Conservation (phyloP, 1,140 invertebrate species). For the Papilio xuthus region DNA sequence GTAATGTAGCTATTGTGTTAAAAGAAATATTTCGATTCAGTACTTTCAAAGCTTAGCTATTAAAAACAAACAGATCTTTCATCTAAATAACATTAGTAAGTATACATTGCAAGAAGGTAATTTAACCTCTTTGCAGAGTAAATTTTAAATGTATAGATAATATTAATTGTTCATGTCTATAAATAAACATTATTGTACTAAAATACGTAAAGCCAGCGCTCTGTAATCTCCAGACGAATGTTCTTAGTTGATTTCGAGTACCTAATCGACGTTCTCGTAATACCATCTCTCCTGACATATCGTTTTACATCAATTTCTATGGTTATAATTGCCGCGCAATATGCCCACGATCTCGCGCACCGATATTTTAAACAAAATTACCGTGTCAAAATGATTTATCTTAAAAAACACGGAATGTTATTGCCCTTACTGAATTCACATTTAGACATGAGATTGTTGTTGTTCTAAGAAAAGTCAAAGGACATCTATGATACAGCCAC, state of each 20-base stretch:
- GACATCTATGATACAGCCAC: background rate
- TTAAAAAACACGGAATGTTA: slow-evolving; percentile 33
- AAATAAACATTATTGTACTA: slow-evolving; percentile 1
- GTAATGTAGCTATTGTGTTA: background rate
- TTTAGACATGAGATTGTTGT: background rate
- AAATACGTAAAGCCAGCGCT: slow-evolving; percentile 49
- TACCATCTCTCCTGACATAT: slow-evolving; percentile 64
- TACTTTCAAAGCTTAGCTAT: background rate
- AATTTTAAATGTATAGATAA: background rate
- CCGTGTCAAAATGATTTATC: slow-evolving; percentile 57
- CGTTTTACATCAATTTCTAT: slow-evolving; percentile 69
- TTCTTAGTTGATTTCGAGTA: slow-evolving; percentile 76
- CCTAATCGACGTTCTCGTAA: slow-evolving; percentile 65
- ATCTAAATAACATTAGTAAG: background rate
- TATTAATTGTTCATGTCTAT: background rate
- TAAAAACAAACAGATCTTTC: background rate
- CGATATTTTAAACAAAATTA: slow-evolving; percentile 60
- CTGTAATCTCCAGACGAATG: slow-evolving; percentile 59
- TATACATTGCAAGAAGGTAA: background rate
- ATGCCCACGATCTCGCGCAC: slow-evolving; percentile 50
- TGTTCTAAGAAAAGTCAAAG: background rate
- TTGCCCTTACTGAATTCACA: slow-evolving; percentile 34
- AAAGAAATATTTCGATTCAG: background rate
- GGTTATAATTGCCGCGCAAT: slow-evolving; percentile 59
- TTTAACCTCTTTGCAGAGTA: slow-evolving; percentile 64